These are phyloP conservation scores for Rhadina sibilatrix DNA, from an alignment of 2,113 vertebrate species.

Conservation along the genomic window DNA sequence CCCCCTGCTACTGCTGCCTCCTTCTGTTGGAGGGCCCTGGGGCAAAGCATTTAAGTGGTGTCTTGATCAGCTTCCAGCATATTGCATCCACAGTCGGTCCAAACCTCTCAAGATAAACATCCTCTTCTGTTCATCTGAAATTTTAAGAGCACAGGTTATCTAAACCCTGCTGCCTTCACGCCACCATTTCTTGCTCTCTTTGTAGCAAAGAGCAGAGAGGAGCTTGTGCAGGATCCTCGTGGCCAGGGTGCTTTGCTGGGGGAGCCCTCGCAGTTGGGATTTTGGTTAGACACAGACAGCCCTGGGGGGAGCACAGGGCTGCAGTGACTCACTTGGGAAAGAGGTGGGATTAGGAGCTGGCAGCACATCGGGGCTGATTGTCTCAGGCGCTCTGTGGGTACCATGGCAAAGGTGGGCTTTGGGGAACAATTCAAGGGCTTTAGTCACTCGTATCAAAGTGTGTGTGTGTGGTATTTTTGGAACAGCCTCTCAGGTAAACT, in stretches of 20 bases:
- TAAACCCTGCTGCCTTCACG: neutral
- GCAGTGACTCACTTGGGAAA: neutral
- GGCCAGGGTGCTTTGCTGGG: neutral
- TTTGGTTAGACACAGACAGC: neutral
- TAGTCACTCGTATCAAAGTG: neutral
- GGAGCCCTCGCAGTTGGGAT: neutral
- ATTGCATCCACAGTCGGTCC: neutral
- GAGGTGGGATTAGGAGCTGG: neutral
- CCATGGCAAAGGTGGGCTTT: neutral
- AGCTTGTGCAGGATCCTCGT: fast-evolving
- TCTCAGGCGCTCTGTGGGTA: neutral
- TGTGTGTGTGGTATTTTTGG: constrained; percentile 18
- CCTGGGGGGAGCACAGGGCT: neutral
- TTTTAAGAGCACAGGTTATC: neutral
- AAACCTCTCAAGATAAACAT: neutral
- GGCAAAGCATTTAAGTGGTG: neutral
- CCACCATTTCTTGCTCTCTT: fast-evolving
- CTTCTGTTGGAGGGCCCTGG: neutral
- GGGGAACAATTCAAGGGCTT: constrained; percentile 31
- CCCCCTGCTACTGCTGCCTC: neutral
- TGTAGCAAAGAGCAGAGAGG: neutral
- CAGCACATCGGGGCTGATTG: neutral
- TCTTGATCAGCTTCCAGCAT: neutral
- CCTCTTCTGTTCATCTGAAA: neutral
- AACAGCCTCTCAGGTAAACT: constrained; percentile 60